Evolutionary conservation across 2,888 invertebrate species (phyloP).

Genomic region (Tryphoninae sp.): DNA sequence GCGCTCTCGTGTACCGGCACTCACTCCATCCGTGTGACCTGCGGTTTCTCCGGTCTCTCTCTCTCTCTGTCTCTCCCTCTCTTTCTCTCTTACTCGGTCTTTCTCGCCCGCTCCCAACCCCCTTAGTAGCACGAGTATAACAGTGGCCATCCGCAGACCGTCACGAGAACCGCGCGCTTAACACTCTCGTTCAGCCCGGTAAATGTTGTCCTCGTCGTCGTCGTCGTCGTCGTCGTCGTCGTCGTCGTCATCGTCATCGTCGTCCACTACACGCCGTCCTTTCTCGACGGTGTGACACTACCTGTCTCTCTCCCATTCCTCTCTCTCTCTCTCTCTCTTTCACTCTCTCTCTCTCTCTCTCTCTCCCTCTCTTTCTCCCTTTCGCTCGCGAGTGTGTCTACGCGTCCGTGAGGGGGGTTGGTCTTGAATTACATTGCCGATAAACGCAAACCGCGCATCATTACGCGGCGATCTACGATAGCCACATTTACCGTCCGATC

Average conservation of each 20-base stretch:
- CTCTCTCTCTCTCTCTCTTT: conserved; percentile 4
- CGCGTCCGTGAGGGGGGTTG: neutral
- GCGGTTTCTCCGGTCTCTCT: conserved; percentile 76
- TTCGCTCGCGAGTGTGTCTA: neutral
- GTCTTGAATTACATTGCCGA: conserved; percentile 44
- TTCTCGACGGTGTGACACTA: conserved; percentile 10
- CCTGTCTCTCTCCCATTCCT: neutral
- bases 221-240: neutral
- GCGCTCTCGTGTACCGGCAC: conserved; percentile 66
- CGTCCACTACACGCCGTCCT: conserved; percentile 8
- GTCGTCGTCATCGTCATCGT: conserved; percentile 19
- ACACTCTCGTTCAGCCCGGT: conserved; percentile 48
- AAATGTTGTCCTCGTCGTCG: conserved; percentile 10
- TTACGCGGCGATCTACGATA: conserved; percentile 26
- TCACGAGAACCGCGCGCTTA: conserved; percentile 66
- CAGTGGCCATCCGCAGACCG: conserved; percentile 74
- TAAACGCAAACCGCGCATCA: conserved; percentile 36
- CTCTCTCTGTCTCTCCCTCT: conserved; percentile 60
- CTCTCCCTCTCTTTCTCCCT: neutral
- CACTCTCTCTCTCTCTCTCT: conserved; percentile 14
- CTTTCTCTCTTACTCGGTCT: conserved; percentile 61
- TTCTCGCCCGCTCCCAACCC: conserved; percentile 59
- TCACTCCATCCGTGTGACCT: conserved; percentile 74
- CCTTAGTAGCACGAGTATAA: conserved; percentile 72
- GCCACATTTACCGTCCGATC: conserved; percentile 40